A percentile compares a stretch with the other conserved stretches of the same genome.
These are phyloP conservation scores for Aratinga solstitialis DNA, from an alignment of 2,797 vertebrate genomes.

Conservation along the genomic window DNA sequence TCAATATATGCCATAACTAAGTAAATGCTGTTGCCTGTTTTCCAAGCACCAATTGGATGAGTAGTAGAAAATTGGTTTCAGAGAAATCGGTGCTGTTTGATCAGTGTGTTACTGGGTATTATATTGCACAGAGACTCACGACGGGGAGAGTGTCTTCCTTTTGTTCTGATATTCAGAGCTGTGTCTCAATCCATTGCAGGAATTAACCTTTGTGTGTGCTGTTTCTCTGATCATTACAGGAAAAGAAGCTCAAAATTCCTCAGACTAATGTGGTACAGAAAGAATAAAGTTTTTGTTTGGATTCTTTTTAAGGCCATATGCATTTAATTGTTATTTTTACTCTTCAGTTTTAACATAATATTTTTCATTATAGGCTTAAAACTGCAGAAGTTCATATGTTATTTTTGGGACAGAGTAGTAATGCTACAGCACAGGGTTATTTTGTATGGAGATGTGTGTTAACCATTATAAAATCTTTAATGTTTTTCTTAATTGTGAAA, in stretches of 20 bases:
- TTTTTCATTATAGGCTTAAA: neutral
- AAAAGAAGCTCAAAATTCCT: neutral
- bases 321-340: neutral
- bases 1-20: neutral
- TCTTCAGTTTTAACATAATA: neutral
- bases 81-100: neutral
- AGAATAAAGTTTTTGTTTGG: neutral
- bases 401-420: neutral
- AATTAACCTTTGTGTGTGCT: neutral
- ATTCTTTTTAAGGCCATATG: neutral
- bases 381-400: neutral
- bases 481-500: neutral
- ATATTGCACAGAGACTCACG: neutral
- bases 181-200: neutral
- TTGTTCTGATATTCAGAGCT: conserved; percentile 22
- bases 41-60: neutral
- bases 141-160: neutral
- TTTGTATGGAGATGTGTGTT: neutral
- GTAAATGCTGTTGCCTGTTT: neutral
- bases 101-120: neutral
- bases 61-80: neutral
- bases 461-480: neutral
- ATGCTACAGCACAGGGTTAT: neutral
- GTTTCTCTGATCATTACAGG: neutral
- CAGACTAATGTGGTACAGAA: neutral